These are phyloP conservation scores for Listrodromus nycthemerus DNA, from an alignment of 2,888 invertebrate species.

Conservation along the genomic window DNA sequence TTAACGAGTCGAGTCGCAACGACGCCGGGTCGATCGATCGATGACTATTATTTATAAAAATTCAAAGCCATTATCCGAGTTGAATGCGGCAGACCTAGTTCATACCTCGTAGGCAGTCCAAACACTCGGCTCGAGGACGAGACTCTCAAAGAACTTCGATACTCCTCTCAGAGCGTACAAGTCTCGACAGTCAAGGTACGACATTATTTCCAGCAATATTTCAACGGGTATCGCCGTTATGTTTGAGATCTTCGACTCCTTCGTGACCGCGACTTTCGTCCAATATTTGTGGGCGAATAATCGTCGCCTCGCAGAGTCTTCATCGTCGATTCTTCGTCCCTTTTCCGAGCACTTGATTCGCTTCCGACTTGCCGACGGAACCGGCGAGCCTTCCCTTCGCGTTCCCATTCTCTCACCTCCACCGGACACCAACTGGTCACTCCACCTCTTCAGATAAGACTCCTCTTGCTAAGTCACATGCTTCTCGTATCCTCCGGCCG, in stretches of 20 bases:
- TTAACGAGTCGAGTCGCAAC: constrained; percentile 29
- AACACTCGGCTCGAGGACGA: constrained; percentile 72
- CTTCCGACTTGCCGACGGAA: constrained; percentile 39
- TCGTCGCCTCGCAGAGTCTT: constrained; percentile 38
- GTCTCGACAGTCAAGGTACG: constrained; percentile 73
- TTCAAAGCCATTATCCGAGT: neutral
- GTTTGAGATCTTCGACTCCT: constrained; percentile 8
- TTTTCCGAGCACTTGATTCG: constrained; percentile 22
- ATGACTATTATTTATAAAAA: neutral
- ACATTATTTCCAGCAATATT: constrained; percentile 75
- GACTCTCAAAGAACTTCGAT: constrained; percentile 71
- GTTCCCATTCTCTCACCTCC: constrained; percentile 48
- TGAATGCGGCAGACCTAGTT: neutral
- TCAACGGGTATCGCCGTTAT: constrained; percentile 74
- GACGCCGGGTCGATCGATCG: constrained; percentile 21
- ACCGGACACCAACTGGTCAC: constrained; percentile 11
- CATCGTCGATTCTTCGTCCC: neutral
- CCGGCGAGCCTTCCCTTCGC: constrained; percentile 23
- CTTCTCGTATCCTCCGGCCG: neutral
- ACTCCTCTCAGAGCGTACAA: constrained; percentile 72
- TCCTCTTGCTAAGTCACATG: constrained; percentile 6
- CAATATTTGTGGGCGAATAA: neutral
- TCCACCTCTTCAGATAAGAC: constrained; percentile 16
- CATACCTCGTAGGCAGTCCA: constrained; percentile 78
- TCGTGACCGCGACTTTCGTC: neutral